Evolutionary conservation across 1,140 invertebrate species (phyloP).

Genomic region (Nasonia vitripennis): DNA sequence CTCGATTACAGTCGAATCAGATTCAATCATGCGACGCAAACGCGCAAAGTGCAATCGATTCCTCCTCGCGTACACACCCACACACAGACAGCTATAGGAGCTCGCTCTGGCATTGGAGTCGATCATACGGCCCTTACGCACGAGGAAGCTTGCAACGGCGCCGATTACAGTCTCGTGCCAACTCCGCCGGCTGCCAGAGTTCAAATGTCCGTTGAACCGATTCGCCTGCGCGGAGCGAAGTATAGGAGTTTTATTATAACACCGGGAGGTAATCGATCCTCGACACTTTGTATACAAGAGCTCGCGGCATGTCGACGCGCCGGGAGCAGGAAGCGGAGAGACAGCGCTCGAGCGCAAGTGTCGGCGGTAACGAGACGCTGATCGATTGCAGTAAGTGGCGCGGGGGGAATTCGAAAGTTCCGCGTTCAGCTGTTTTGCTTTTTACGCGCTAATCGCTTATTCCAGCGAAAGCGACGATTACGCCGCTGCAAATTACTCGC

Average conservation of each 20-base stretch:
- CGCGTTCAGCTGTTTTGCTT: background rate
- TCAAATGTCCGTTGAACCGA: background rate
- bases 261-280: background rate
- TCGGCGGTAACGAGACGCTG: background rate
- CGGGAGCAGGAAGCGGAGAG: background rate
- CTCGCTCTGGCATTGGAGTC: too few species aligned
- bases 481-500: background rate
- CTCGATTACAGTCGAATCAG: background rate
- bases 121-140: too few species aligned
- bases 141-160: background rate
- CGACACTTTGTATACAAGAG: background rate
- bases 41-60: conserved; percentile 2
- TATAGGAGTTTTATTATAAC: background rate
- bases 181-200: background rate
- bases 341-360: background rate
- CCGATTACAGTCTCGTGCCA: background rate
- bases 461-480: background rate
- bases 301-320: background rate
- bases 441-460: background rate
- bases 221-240: background rate
- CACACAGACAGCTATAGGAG: too few species aligned
- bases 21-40: background rate
- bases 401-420: background rate
- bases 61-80: background rate
- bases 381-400: background rate